Evolutionary conservation across 2,797 vertebrate genomes (phyloP).

Genomic region (Sparidentex hasta): DNA sequence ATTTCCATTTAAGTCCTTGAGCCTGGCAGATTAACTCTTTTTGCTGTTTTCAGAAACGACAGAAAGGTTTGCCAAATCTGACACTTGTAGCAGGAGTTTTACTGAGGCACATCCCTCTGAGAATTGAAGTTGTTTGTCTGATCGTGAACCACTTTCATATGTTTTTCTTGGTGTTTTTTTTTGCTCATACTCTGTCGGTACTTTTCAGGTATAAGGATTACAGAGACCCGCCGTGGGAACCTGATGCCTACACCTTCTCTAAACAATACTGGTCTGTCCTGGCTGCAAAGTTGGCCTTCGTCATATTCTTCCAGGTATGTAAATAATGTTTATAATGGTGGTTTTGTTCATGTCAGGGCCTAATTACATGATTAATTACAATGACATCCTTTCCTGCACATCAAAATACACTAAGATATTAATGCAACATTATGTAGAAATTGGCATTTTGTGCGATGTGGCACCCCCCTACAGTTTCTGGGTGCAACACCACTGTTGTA

Average conservation of each 20-base stretch:
- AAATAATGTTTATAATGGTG: conserved; percentile 10
- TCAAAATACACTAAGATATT: no score
- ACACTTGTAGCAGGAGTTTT: conserved; percentile 30
- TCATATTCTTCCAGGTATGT: conserved; percentile 97
- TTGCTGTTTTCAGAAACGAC: conserved; percentile 17
- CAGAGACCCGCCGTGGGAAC: conserved; percentile 95
- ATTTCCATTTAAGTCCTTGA: conserved; percentile 53
- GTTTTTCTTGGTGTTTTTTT: neutral
- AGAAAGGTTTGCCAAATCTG: conserved; percentile 18
- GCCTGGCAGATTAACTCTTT: conserved; percentile 48
- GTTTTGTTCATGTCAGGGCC: neutral
- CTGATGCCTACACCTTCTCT: conserved; percentile 92
- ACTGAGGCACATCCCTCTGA: conserved; percentile 1
- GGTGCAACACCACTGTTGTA: no score
- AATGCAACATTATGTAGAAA: no score
- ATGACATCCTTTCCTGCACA: no score
- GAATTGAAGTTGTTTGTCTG: conserved; percentile 4
- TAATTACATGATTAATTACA: no score
- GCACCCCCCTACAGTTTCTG: no score
- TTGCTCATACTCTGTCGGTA: conserved; percentile 31
- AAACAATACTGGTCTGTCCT: conserved; percentile 97
- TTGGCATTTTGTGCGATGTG: no score
- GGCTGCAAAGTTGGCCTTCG: conserved; percentile 95
- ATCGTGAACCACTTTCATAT: neutral
- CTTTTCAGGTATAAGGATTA: conserved; percentile 96